phyloP scores from a whole-genome alignment of 2,888 invertebrate species.

The Pheosia tremula region DNA sequence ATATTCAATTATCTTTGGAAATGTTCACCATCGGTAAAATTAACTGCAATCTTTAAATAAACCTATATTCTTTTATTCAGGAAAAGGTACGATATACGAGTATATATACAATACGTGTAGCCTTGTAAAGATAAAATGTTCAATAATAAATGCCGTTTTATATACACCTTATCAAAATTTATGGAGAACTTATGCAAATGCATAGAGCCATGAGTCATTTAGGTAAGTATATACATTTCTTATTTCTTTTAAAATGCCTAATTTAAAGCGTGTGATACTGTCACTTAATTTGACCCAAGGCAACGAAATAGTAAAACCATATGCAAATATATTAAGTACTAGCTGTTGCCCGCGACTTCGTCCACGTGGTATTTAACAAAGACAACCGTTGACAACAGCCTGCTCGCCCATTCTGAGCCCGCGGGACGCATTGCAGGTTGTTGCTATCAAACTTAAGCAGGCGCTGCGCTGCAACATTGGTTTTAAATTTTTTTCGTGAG shows the following conservation, averaged over 20 bases:
- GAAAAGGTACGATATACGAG: neutral
- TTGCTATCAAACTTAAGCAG: too few relatives aligned
- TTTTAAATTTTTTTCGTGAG: too few relatives aligned
- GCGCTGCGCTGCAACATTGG: too few relatives aligned
- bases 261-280: neutral
- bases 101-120: constrained; percentile 1
- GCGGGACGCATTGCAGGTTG: too few relatives aligned
- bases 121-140: constrained; percentile 3
- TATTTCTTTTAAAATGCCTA: neutral
- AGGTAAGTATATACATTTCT: neutral
- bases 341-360: too few relatives aligned
- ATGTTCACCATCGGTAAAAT: neutral
- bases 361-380: too few relatives aligned
- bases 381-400: too few relatives aligned
- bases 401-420: too few relatives aligned
- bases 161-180: constrained; percentile 3
- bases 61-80: neutral
- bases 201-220: neutral
- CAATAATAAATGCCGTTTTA: neutral
- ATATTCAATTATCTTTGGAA: too few relatives aligned
- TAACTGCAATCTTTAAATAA: neutral
- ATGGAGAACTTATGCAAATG: constrained; percentile 1
- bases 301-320: too few relatives aligned
- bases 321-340: too few relatives aligned
- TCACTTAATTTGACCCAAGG: too few relatives aligned